Conservation (phyloP, 2,113 vertebrate species). For the Chunga burmeisteri region DNA sequence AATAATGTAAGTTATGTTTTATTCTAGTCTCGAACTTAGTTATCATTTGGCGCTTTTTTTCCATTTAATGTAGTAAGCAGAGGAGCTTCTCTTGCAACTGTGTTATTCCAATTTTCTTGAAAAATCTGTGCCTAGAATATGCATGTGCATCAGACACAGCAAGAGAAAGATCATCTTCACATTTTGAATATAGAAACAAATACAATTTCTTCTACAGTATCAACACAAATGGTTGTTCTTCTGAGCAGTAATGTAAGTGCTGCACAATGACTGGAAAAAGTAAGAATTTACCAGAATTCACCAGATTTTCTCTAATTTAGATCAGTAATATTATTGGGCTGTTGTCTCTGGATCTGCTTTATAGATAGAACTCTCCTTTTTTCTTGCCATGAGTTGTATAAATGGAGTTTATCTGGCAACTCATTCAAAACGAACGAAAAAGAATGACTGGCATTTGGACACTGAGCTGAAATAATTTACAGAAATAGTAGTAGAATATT, state of each 20-base stretch:
- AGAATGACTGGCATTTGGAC: neutral
- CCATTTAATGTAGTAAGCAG: neutral
- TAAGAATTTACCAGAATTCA: neutral
- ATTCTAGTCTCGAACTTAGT: neutral
- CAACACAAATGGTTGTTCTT: neutral
- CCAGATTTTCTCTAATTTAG: neutral
- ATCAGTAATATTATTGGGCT: conserved; percentile 5
- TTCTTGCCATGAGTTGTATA: neutral
- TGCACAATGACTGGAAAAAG: neutral
- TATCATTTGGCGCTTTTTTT: neutral
- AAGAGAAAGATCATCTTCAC: neutral
- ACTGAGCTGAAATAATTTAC: neutral
- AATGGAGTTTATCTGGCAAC: neutral
- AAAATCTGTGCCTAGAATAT: neutral
- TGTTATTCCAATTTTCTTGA: neutral
- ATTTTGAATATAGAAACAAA: neutral
- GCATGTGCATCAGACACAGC: neutral
- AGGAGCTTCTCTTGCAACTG: neutral
- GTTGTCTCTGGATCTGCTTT: conserved; percentile 24
- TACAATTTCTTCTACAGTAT: neutral
- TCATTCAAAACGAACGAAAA: conserved; percentile 42
- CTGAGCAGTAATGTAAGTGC: neutral
- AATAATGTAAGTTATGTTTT: neutral
- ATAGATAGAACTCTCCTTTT: neutral
- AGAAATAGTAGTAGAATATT: neutral